A percentile compares a stretch with the other conserved stretches of the same genome.
Evolutionary conservation across 2,113 vertebrate species (phyloP).

Genomic region (human): GRCh38 chr13:33441501-33442000

Average conservation of each 20-base stretch:
- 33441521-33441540: background rate
- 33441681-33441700: background rate
- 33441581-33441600: background rate
- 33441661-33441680: background rate
- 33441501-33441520: background rate
- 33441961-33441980: background rate
- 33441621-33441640: background rate
- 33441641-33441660: constrained; percentile 4
- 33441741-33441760: background rate
- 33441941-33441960: background rate
- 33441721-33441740: background rate
- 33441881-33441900: background rate
- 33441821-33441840: background rate
- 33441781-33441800: background rate
- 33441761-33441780: background rate
- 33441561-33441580: background rate
- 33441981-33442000: background rate
- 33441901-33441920: background rate
- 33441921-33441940: background rate
- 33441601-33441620: background rate
- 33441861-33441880: background rate
- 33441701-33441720: background rate
- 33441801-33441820: background rate
- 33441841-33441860: background rate
- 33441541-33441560: background rate